Conservation (phyloP, 2,888 invertebrate genomes). For the Protodeltote pygarga region DNA sequence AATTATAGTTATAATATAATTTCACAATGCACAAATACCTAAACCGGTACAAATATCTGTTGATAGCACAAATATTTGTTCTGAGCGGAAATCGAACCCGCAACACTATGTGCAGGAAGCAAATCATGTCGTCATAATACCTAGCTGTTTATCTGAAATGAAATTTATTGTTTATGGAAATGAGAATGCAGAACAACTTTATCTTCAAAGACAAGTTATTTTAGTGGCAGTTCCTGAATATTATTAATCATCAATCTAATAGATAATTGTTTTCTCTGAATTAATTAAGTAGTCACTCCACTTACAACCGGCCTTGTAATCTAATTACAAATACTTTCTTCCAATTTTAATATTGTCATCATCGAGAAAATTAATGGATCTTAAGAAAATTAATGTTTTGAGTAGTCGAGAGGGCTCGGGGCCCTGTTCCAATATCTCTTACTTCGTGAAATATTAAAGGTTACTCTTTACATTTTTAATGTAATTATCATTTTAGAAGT, state of each 20-base stretch:
- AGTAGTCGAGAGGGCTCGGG: slow-evolving; percentile 14
- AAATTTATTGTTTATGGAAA: too few species aligned
- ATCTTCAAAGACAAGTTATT: too few species aligned
- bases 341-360: slow-evolving; percentile 47
- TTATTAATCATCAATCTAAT: slow-evolving; percentile 12
- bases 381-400: slow-evolving; percentile 39
- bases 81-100: too few species aligned
- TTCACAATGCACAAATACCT: too few species aligned
- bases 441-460: slow-evolving; percentile 10
- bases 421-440: slow-evolving; percentile 20
- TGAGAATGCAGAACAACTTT: too few species aligned
- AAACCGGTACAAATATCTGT: too few species aligned
- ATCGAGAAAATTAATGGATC: slow-evolving; percentile 43
- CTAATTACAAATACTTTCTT: slow-evolving; percentile 35
- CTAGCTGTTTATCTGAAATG: too few species aligned
- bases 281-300: slow-evolving; percentile 43
- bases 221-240: slow-evolving; percentile 8
- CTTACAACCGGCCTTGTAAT: slow-evolving; percentile 30
- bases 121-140: too few species aligned
- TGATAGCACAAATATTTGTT: too few species aligned
- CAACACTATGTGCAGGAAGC: too few species aligned
- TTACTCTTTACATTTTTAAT: not conserved
- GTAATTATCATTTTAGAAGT: not conserved
- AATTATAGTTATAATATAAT: too few species aligned
- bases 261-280: slow-evolving; percentile 39